Conservation (phyloP, 2,888 invertebrate species). For the Drosophila kanekoi region DNA sequence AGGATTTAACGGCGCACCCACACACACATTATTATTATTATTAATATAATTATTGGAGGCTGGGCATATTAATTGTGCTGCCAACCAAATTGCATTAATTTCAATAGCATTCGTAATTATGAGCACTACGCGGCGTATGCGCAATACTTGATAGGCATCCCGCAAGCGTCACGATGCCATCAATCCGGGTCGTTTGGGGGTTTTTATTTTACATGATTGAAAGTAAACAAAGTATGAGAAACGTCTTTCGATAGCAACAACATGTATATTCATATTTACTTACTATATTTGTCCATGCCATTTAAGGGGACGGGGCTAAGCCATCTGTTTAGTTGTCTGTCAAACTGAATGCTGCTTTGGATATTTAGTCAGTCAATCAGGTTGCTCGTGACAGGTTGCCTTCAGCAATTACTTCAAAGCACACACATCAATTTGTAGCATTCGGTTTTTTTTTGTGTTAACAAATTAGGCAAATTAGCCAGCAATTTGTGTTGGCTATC, state of each 20-base stretch:
- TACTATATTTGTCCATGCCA: not conserved
- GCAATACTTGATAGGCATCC: constrained; percentile 8
- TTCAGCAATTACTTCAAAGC: constrained; percentile 3
- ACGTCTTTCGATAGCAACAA: constrained; percentile 4
- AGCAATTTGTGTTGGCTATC: not conserved
- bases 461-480: constrained; percentile 3
- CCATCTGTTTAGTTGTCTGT: constrained; percentile 1
- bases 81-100: constrained; percentile 44
- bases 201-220: constrained; percentile 48
- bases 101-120: constrained; percentile 37
- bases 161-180: constrained; percentile 7
- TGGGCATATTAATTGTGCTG: constrained; percentile 40
- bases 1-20: constrained; percentile 44
- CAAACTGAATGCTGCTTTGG: constrained; percentile 1
- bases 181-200: not conserved
- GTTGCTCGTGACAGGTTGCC: constrained; percentile 13
- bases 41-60: constrained; percentile 14
- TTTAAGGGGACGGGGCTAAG: not conserved
- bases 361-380: constrained; percentile 15
- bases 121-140: constrained; percentile 25
- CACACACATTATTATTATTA: constrained; percentile 23
- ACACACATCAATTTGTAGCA: constrained; percentile 14
- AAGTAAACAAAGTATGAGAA: constrained; percentile 50
- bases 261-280: no score
- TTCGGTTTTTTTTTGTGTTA: constrained; percentile 4